These are phyloP conservation scores for Trididemnum clinides DNA, from an alignment of 23 tunicate genomes.

Conservation along the genomic window DNA sequence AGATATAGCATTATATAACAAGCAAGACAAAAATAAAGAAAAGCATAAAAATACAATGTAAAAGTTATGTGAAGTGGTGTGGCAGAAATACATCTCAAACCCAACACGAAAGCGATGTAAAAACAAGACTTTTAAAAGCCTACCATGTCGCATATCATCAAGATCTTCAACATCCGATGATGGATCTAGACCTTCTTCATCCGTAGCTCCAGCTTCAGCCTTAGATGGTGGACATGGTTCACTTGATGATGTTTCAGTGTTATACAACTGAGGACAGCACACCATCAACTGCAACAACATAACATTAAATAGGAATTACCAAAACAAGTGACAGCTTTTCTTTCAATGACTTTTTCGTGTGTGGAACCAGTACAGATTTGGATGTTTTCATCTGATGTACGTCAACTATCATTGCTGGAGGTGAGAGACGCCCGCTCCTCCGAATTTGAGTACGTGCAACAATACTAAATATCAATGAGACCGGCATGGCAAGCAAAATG, in stretches of 20 bases:
- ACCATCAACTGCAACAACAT: slow-evolving; percentile 31
- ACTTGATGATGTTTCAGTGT: background rate
- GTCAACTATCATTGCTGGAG: no score
- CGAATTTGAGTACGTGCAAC: no score
- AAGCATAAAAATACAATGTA: background rate
- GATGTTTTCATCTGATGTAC: no score
- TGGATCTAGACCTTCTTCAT: slow-evolving; percentile 22
- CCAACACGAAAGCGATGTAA: background rate
- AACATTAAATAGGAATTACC: no score
- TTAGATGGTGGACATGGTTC: background rate
- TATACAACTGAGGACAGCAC: slow-evolving; percentile 55
- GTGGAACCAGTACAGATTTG: no score
- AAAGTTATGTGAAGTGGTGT: background rate
- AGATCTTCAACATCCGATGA: slow-evolving; percentile 61
- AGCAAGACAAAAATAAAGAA: no score
- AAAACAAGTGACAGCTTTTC: no score
- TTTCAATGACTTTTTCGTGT: no score
- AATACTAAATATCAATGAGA: no score
- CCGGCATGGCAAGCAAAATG: no score
- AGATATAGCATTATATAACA: no score
- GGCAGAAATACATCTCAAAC: background rate
- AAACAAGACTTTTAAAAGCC: background rate
- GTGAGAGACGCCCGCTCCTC: no score
- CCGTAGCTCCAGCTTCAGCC: background rate
- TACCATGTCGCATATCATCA: slow-evolving; percentile 70